Percentiles rank a stretch among this genome's conserved stretches.
Conservation (phyloP, 2,888 invertebrate genomes). For the Cotesia congregata region DNA sequence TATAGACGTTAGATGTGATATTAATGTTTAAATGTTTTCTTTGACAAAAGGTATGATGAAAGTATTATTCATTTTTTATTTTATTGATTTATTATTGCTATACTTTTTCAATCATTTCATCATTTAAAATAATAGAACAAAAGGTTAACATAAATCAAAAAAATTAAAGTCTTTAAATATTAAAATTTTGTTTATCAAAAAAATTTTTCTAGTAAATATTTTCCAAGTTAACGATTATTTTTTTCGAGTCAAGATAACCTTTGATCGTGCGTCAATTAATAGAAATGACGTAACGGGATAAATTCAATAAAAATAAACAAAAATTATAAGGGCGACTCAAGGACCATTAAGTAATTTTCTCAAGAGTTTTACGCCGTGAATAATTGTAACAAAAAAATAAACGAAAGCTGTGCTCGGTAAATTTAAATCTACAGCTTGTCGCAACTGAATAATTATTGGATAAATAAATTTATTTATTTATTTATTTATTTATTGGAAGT, state of each 20-base stretch:
- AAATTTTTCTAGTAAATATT: no score
- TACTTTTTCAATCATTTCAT: neutral
- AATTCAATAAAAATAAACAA: no score
- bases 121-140: neutral
- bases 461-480: neutral
- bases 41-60: neutral
- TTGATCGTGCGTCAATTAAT: no score
- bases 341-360: neutral
- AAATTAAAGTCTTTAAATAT: no score
- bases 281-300: no score
- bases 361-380: neutral
- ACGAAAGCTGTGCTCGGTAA: neutral
- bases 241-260: no score
- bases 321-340: neutral
- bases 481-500: neutral
- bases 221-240: no score
- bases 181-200: no score
- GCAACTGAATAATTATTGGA: neutral
- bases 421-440: neutral
- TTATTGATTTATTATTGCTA: neutral
- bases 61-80: neutral
- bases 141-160: no score
- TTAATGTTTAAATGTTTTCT: neutral
- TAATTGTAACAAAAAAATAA: neutral
- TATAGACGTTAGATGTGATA: neutral